A percentile compares a stretch with the other conserved stretches of the same genome.
Conservation (phyloP, 2,113 vertebrate species). For the Isurus oxyrinchus region DNA sequence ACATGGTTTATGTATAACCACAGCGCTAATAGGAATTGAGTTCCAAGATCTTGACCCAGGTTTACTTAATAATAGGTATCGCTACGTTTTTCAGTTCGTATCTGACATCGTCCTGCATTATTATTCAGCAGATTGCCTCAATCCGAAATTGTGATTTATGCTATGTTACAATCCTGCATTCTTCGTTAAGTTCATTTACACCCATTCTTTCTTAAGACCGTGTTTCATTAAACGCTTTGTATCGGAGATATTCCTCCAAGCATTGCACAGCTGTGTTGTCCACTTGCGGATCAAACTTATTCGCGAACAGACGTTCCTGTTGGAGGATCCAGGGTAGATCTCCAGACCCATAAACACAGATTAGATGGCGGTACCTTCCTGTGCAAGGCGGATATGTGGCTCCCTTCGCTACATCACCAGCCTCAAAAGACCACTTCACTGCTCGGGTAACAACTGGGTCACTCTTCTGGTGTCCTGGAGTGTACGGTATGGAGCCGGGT, state of each 20-base stretch:
- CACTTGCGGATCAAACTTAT: neutral
- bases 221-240: constrained; percentile 55
- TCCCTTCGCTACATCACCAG: constrained; percentile 49
- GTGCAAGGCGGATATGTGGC: constrained; percentile 50
- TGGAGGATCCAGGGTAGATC: constrained; percentile 75
- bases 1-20: too few species aligned
- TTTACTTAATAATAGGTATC: too few species aligned
- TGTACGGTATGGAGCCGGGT: constrained; percentile 61
- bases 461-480: constrained; percentile 62
- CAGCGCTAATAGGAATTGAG: too few species aligned
- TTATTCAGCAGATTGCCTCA: too few species aligned
- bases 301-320: constrained; percentile 39
- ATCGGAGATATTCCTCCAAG: constrained; percentile 66
- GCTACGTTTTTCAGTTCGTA: too few species aligned
- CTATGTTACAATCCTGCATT: too few species aligned
- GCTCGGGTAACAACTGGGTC: constrained; percentile 67
- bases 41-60: too few species aligned
- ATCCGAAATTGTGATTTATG: too few species aligned
- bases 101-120: too few species aligned
- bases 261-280: constrained; percentile 61
- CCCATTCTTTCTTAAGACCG: too few species aligned
- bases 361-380: constrained; percentile 47
- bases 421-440: constrained; percentile 70
- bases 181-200: too few species aligned
- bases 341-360: constrained; percentile 76